Evolutionary conservation across 2,888 invertebrate species (phyloP).

Genomic region (Brenthis hecate): DNA sequence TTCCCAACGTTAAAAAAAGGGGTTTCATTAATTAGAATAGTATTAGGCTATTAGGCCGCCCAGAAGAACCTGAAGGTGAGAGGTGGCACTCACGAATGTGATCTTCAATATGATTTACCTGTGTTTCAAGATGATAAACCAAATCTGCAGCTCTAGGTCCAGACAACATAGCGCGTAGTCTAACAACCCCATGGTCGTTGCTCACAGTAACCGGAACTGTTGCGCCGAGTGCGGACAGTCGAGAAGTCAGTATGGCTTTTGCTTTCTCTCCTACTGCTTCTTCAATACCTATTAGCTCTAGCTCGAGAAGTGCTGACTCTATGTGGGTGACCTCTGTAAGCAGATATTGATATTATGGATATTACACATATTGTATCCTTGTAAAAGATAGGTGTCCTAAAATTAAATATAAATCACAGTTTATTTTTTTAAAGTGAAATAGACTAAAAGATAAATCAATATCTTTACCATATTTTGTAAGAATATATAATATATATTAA

Average conservation of each 20-base stretch:
- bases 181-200: conserved; percentile 76
- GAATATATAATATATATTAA: too few relatives aligned
- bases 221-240: conserved; percentile 60
- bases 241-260: conserved; percentile 64
- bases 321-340: conserved; percentile 86
- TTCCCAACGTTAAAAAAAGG: too few relatives aligned
- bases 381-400: too few relatives aligned
- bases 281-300: conserved; percentile 87
- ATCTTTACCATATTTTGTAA: too few relatives aligned
- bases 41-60: too few relatives aligned
- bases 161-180: conserved; percentile 84
- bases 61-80: too few relatives aligned
- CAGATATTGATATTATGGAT: neutral
- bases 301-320: conserved; percentile 88
- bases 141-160: conserved; percentile 90
- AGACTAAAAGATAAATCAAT: too few relatives aligned
- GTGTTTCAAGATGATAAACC: conserved; percentile 89
- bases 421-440: too few relatives aligned
- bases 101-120: conserved; percentile 74
- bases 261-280: conserved; percentile 76
- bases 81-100: too few relatives aligned
- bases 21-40: too few relatives aligned
- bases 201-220: conserved; percentile 58
- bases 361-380: too few relatives aligned
- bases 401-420: too few relatives aligned